phyloP scores from a whole-genome alignment of 1,140 invertebrate species.

The Anoplophora glabripennis region DNA sequence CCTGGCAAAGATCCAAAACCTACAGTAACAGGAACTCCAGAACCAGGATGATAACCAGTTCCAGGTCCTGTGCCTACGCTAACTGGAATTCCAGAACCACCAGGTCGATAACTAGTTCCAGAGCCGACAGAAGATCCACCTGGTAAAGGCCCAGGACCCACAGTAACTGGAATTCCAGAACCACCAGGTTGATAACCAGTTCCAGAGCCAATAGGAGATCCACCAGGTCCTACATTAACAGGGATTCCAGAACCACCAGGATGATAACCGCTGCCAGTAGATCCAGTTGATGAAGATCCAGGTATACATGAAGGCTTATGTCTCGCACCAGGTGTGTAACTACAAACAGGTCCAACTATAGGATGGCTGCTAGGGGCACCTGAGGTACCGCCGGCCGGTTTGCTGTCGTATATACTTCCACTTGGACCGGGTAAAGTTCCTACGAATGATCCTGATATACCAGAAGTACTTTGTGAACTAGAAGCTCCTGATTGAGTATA shows the following conservation, averaged over 20 bases:
- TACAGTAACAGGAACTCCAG: too few relatives aligned
- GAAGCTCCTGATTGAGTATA: neutral
- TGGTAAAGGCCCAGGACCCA: too few relatives aligned
- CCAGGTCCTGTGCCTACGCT: too few relatives aligned
- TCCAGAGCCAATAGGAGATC: neutral
- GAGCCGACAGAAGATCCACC: too few relatives aligned
- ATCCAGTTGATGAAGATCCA: neutral
- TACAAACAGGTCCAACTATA: neutral
- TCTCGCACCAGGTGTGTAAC: neutral
- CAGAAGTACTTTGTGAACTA: neutral
- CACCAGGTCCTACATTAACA: neutral
- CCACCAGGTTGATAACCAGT: too few relatives aligned
- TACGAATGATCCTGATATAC: constrained; percentile 15
- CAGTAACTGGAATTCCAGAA: too few relatives aligned
- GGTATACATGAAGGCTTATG: neutral
- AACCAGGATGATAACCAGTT: too few relatives aligned
- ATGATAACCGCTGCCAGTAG: neutral
- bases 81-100: too few relatives aligned
- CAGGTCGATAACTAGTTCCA: too few relatives aligned
- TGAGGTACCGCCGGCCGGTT: neutral
- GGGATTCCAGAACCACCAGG: too few relatives aligned
- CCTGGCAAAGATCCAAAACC: too few relatives aligned
- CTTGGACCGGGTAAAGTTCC: constrained; percentile 35
- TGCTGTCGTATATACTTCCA: constrained; percentile 33
- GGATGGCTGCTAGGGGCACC: neutral